Percentiles rank a stretch among this genome's conserved stretches.
Evolutionary conservation across 2,797 vertebrate species (phyloP).

Genomic region (Macroramphosus scolopax): DNA sequence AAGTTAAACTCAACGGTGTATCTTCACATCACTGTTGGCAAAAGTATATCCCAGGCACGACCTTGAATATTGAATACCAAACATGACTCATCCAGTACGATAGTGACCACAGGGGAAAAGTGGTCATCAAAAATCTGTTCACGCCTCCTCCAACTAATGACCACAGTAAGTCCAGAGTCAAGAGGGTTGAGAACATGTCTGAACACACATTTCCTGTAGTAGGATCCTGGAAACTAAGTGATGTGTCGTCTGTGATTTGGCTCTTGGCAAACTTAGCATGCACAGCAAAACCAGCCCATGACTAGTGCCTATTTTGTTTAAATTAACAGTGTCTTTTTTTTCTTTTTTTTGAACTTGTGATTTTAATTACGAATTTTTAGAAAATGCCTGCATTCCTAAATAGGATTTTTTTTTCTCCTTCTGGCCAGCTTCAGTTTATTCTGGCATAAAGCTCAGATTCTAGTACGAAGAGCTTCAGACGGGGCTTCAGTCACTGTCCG

Average conservation of each 20-base stretch:
- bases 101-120: not conserved
- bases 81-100: conserved; percentile 13
- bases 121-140: too few relatives aligned
- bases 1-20: conserved; percentile 29
- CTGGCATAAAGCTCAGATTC: conserved; percentile 2
- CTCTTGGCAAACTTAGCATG: conserved; percentile 10
- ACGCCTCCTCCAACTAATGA: conserved; percentile 1
- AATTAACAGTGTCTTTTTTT: too few relatives aligned
- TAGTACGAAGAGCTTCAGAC: too few relatives aligned
- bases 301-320: conserved; percentile 2
- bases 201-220: conserved; percentile 2
- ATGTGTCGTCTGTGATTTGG: too few relatives aligned
- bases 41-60: conserved; percentile 24
- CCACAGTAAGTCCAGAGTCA: conserved; percentile 5
- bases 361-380: not conserved
- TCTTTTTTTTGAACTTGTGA: not conserved
- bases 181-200: conserved; percentile 3
- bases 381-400: too few relatives aligned
- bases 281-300: conserved; percentile 10
- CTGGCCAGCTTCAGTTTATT: too few relatives aligned
- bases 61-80: conserved; percentile 32
- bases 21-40: conserved; percentile 40
- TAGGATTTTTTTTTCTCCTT: too few relatives aligned
- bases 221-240: conserved; percentile 1
- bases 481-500: conserved; percentile 10